Evolutionary conservation across 2,888 invertebrate genomes (phyloP).

Genomic region (Ophioninae sp.): DNA sequence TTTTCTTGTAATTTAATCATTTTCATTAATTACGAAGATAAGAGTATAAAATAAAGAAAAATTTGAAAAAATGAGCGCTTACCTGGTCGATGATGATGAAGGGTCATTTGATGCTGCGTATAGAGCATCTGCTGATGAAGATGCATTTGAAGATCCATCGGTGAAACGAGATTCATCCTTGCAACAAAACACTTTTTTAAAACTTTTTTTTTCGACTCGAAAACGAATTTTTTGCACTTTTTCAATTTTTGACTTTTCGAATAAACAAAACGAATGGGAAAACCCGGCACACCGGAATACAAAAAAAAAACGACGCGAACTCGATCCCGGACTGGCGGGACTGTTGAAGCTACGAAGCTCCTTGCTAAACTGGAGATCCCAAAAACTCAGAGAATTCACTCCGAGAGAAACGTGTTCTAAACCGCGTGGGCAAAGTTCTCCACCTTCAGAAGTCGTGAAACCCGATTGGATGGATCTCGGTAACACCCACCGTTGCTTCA

Average conservation of each 20-base stretch:
- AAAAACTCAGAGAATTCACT: background rate
- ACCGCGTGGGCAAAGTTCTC: slow-evolving; percentile 54
- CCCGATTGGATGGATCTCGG: slow-evolving; percentile 52
- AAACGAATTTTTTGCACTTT: slow-evolving; percentile 27
- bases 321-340: slow-evolving; percentile 19
- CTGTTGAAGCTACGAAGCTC: slow-evolving; percentile 50
- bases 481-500: slow-evolving; percentile 55
- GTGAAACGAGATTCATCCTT: slow-evolving; percentile 67
- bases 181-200: slow-evolving; percentile 38
- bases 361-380: slow-evolving; percentile 43
- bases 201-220: slow-evolving; percentile 27
- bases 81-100: slow-evolving; percentile 66
- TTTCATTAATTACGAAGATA: background rate
- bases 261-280: slow-evolving; percentile 1
- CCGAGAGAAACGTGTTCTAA: slow-evolving; percentile 30
- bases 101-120: slow-evolving; percentile 68
- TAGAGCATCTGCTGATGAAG: slow-evolving; percentile 69
- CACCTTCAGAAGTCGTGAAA: slow-evolving; percentile 49
- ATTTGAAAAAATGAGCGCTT: slow-evolving; percentile 2
- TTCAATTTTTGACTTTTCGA: slow-evolving; percentile 12
- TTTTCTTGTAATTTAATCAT: too few relatives aligned
- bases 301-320: slow-evolving; percentile 3
- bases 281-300: slow-evolving; percentile 27
- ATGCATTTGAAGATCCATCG: slow-evolving; percentile 69
- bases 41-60: background rate